Conservation (phyloP, 2,113 vertebrate species). For the Ia io region DNA sequence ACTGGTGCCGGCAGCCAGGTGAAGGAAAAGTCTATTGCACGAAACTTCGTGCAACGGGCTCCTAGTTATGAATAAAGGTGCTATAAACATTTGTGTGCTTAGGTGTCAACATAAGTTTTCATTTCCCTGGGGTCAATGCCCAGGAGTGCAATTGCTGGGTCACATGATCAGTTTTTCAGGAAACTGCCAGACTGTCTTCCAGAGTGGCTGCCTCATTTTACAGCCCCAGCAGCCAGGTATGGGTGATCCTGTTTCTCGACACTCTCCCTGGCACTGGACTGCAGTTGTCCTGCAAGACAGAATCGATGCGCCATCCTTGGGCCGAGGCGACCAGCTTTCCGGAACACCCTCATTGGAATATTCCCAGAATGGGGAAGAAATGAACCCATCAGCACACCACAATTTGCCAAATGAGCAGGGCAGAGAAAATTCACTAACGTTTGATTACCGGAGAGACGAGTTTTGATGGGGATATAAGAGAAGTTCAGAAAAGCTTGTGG, state of each 20-base stretch:
- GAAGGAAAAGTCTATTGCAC: no score
- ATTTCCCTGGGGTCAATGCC: background rate
- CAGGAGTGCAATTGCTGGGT: background rate
- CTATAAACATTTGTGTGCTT: background rate
- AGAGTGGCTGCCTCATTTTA: background rate
- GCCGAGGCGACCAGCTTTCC: background rate
- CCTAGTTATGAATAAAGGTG: background rate
- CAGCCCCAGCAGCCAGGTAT: background rate
- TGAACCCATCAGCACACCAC: background rate
- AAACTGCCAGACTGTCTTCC: background rate
- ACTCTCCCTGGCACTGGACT: background rate
- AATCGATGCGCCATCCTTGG: background rate
- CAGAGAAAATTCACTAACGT: background rate
- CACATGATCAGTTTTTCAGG: background rate
- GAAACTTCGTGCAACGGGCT: no score
- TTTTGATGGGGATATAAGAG: background rate
- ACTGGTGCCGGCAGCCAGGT: no score
- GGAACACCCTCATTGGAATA: background rate
- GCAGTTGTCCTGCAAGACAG: background rate
- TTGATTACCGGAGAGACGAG: background rate
- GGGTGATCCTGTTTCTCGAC: background rate
- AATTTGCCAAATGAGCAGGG: background rate
- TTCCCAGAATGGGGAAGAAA: background rate
- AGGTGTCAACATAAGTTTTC: background rate
- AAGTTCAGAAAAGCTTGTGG: background rate